These are phyloP conservation scores for Gambelia wislizenii DNA, from an alignment of 2,797 vertebrate species.

Conservation along the genomic window DNA sequence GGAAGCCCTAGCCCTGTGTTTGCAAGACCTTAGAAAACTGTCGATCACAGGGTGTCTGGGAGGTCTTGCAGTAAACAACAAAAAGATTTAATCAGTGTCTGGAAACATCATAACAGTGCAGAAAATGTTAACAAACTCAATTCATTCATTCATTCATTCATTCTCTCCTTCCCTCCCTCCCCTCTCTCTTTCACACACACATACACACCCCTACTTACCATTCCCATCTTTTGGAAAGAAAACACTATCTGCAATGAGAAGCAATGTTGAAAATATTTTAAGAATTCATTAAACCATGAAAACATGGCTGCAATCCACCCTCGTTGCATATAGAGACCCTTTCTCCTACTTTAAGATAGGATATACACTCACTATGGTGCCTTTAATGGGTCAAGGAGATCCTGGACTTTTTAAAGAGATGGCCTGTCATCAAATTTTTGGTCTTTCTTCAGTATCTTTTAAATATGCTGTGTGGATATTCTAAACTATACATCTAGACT, in stretches of 20 bases:
- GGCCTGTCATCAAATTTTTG: neutral
- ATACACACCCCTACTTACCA: neutral
- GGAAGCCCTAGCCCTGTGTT: too few relatives aligned
- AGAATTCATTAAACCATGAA: neutral
- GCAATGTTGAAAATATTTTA: neutral
- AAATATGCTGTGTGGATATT: too few relatives aligned
- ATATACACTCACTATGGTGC: neutral
- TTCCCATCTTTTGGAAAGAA: neutral
- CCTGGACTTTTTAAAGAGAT: neutral
- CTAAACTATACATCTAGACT: neutral
- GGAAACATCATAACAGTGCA: neutral
- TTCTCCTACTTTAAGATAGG: neutral
- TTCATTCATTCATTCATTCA: too few relatives aligned
- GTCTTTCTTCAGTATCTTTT: neutral
- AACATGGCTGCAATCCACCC: neutral
- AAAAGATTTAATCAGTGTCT: neutral
- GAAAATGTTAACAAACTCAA: constrained; percentile 7
- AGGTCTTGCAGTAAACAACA: too few relatives aligned
- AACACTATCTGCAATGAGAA: constrained; percentile 6
- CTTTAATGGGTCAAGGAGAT: neutral
- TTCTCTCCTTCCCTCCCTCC: too few relatives aligned
- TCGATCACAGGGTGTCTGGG: too few relatives aligned
- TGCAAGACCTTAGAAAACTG: too few relatives aligned
- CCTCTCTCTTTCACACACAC: neutral
- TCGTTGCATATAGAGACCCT: neutral